Evolutionary conservation across 1,140 invertebrate species (phyloP), one percentile per base, ranked within the genome.

Genomic region (Drosophila obscura): DNA sequence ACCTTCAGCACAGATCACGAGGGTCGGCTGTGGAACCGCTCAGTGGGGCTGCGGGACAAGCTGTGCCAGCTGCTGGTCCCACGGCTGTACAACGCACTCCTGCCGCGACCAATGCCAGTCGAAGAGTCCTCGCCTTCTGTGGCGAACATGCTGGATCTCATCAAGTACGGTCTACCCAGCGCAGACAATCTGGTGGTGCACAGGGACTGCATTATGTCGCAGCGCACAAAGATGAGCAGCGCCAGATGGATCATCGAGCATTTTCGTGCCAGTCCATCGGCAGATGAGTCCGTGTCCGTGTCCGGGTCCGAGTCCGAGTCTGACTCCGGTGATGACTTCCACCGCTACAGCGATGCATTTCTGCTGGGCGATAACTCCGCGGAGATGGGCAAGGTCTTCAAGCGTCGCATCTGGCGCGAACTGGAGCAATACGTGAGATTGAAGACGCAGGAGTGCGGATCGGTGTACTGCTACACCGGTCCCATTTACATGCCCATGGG

Each of bases 241-340:
- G 58, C 77, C 1, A 63, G 44, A 35, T 80, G 77, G 77, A 68
- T 80, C 7, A 77, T 74, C 11, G 74, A 80, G 19, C 77, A 80
- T 50, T 43, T 80, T 6, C 46, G 8, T 24, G 22, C 22, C 22
- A 19, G 1, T 19, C 19, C 19, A 19, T 19, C 19, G 19, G 19
- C 19, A 19, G 19, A 19, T 19, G 22, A 24, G 22, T 24, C 22
- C 22, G 22, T 4, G 22, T 24, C 22, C 22, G 4, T 4, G 22
- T 24, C 22, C 22, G 22, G 0, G 22, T 24, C 22, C 22, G 22
- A 24, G 22, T 24, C 22, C 22, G 2, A 22, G 22, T 22, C 22
- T 2, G 2, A 22, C 22, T 22, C 22, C 22, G 4, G 22, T 24
- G 22, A 24, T n/a, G 43, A 77, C 9, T 48, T 73, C 9, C 57